These are phyloP conservation scores for Austrolebias charrua DNA, from an alignment of 2,797 vertebrate species.

Conservation along the genomic window DNA sequence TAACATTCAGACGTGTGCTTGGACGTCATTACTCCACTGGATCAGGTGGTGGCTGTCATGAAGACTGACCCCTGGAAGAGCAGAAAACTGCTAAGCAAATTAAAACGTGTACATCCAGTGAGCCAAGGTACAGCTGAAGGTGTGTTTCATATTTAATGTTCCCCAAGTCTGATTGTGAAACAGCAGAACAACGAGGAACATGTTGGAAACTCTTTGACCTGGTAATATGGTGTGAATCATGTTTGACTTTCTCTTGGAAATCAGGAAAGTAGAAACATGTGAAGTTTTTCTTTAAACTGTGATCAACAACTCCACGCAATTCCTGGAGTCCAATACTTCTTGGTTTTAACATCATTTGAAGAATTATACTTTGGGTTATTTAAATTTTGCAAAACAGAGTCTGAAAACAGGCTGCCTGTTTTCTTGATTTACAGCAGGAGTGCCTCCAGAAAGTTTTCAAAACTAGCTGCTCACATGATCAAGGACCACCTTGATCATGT, in stretches of 20 bases:
- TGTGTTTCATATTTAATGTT: background rate
- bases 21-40: no score
- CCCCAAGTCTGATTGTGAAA: slow-evolving; percentile 12
- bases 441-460: no score
- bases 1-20: no score
- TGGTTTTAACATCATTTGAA: slow-evolving; percentile 1
- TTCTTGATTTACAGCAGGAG: no score
- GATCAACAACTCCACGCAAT: slow-evolving; percentile 3
- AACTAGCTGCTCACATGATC: no score
- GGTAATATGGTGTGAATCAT: slow-evolving; percentile 2
- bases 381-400: background rate
- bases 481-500: no score
- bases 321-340: background rate
- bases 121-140: background rate
- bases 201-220: slow-evolving; percentile 1
- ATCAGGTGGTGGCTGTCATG: no score
- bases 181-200: slow-evolving; percentile 6
- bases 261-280: slow-evolving; percentile 1
- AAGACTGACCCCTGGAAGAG: no score
- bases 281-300: background rate
- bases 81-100: no score
- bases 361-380: background rate
- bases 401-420: no score
- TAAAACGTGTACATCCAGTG: background rate
- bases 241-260: slow-evolving; percentile 22